Percentiles rank a stretch among this genome's conserved stretches.
Evolutionary conservation across 2,888 invertebrate genomes (phyloP).

Genomic region (Acanthacorydalis orientalis): DNA sequence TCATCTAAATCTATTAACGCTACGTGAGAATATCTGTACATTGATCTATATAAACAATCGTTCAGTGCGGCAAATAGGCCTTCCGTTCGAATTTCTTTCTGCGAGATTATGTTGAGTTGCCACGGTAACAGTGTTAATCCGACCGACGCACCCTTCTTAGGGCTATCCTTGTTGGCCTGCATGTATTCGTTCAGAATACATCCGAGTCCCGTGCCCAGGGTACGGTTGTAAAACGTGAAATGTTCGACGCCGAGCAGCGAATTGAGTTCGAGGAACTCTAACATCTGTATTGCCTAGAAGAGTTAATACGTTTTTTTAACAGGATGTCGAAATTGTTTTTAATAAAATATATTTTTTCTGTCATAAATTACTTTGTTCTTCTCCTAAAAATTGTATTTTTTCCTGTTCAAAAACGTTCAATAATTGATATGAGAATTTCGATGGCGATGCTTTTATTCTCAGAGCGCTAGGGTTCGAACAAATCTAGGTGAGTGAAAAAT

Average conservation of each 20-base stretch:
- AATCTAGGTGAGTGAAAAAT: no score
- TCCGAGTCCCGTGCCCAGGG: slow-evolving; percentile 58
- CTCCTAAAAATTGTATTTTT: no score
- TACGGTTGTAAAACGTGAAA: slow-evolving; percentile 84
- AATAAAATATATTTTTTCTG: no score
- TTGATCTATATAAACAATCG: slow-evolving; percentile 82
- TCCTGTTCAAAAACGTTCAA: no score
- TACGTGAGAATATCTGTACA: slow-evolving; percentile 68
- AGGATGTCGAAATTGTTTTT: no score
- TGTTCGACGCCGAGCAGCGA: slow-evolving; percentile 67
- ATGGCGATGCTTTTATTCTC: no score
- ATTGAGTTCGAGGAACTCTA: slow-evolving; percentile 83
- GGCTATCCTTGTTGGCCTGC: slow-evolving; percentile 17
- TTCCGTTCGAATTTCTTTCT: slow-evolving; percentile 82
- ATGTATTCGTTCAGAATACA: slow-evolving; percentile 59
- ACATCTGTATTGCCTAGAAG: slow-evolving; percentile 50
- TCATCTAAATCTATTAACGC: slow-evolving; percentile 81
- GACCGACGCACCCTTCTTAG: slow-evolving; percentile 28
- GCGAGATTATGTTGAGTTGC: slow-evolving; percentile 74
- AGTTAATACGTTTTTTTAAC: no score
- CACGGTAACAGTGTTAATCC: slow-evolving; percentile 59
- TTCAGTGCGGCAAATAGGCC: slow-evolving; percentile 84
- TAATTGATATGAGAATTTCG: no score
- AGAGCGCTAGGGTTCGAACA: no score
- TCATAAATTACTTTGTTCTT: no score